phyloP scores from a whole-genome alignment of 2,797 vertebrate genomes.

The Spinibarbus caldwelli region DNA sequence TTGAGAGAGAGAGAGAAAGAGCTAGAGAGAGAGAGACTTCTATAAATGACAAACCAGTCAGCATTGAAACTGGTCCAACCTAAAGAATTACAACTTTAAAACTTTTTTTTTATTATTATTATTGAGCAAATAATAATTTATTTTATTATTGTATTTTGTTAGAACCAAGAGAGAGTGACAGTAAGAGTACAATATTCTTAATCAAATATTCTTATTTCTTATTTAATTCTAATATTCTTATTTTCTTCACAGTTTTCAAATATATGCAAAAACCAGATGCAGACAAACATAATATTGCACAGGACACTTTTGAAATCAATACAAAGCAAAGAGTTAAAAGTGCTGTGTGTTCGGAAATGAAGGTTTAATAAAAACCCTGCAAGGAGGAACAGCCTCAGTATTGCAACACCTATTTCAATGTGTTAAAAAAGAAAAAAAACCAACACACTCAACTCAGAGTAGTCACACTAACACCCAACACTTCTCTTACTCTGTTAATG shows the following conservation, averaged over 20 bases:
- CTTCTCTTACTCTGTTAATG: too few species aligned
- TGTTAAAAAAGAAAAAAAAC: neutral
- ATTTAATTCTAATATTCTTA: too few species aligned
- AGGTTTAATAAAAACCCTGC: neutral
- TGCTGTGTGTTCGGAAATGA: neutral
- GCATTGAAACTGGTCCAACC: too few species aligned
- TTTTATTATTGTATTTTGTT: neutral
- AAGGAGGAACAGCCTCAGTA: neutral
- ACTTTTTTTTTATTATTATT: too few species aligned
- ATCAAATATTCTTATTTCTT: too few species aligned
- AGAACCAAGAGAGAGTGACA: neutral
- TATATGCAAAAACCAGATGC: too few species aligned
- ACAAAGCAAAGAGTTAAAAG: neutral
- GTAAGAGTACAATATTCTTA: too few species aligned
- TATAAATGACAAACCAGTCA: too few species aligned
- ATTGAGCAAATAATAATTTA: too few species aligned
- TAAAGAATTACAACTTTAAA: too few species aligned
- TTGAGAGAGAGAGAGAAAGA: neutral
- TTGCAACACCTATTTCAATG: neutral
- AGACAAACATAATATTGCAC: constrained; percentile 1
- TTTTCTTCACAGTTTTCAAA: constrained; percentile 21
- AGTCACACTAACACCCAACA: neutral
- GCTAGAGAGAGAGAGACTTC: neutral
- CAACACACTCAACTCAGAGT: neutral
- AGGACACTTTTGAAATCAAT: neutral